Evolutionary conservation across 2,797 vertebrate species (phyloP).

Genomic region (Melanotaenia trifasciata): DNA sequence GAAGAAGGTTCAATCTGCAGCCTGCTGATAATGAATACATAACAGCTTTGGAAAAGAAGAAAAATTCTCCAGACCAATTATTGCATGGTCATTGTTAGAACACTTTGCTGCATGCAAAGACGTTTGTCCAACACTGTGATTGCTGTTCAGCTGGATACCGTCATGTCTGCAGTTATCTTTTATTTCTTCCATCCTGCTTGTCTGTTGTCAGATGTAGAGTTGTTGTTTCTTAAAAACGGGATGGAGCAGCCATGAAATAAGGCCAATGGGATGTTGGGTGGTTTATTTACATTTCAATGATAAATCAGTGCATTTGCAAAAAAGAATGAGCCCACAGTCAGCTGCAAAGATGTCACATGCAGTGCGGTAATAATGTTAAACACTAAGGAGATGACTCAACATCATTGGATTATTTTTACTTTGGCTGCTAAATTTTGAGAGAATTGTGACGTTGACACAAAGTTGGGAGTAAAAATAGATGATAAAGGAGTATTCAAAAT

Average conservation of each 20-base stretch:
- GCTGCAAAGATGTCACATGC: conserved; percentile 6
- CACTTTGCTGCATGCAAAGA: conserved; percentile 22
- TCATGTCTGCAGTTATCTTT: background rate
- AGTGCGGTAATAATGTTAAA: background rate
- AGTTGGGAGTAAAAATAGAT: conserved; percentile 68
- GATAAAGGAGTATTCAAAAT: conserved; percentile 43
- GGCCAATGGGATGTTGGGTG: no score
- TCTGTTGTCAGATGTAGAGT: background rate
- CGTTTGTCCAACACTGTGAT: background rate
- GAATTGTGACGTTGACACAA: conserved; percentile 33
- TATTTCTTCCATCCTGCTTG: background rate
- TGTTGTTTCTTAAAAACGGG: background rate
- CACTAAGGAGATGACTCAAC: conserved; percentile 9
- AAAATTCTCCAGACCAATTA: conserved; percentile 14
- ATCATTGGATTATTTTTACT: conserved; percentile 22
- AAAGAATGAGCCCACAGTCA: background rate
- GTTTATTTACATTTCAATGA: conserved; percentile 6
- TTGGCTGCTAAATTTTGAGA: conserved; percentile 23
- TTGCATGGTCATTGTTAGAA: conserved; percentile 18
- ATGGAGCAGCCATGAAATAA: background rate
- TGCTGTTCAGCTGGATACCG: background rate
- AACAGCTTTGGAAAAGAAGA: conserved; percentile 22
- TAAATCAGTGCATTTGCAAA: conserved; percentile 3
- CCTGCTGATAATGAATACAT: conserved; percentile 31
- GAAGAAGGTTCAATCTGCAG: background rate